These are phyloP conservation scores for Tipula helvola DNA, from an alignment of 2,888 invertebrate species.

Conservation along the genomic window DNA sequence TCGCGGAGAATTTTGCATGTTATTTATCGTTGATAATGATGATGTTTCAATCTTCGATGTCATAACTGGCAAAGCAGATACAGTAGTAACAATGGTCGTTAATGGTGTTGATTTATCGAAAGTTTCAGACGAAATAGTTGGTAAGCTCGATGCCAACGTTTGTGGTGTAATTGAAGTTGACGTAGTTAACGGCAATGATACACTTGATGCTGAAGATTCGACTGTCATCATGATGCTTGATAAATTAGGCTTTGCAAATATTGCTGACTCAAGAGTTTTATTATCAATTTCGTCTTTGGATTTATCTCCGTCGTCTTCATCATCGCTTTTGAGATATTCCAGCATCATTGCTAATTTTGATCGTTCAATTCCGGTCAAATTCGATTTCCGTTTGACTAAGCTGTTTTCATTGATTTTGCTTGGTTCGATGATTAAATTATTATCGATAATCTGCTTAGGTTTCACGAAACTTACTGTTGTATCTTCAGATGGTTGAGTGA, in stretches of 20 bases:
- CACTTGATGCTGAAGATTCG: not conserved
- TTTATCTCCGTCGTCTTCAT: not conserved
- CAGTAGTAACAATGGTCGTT: not conserved
- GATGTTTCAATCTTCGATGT: not conserved
- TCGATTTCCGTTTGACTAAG: not conserved
- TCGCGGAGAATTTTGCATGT: not conserved
- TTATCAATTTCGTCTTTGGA: not conserved
- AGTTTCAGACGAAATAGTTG: not conserved
- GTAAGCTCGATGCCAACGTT: not conserved
- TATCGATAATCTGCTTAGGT: not conserved
- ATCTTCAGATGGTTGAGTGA: not conserved
- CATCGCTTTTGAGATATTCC: not conserved
- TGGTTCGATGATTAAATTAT: not conserved
- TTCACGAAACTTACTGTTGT: not conserved
- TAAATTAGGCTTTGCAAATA: not conserved
- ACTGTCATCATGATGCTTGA: not conserved
- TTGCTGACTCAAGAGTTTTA: not conserved
- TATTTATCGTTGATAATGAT: not conserved
- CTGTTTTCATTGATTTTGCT: not conserved
- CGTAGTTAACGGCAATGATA: not conserved
- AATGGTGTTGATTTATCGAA: not conserved
- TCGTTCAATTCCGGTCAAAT: not conserved
- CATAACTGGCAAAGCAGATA: not conserved
- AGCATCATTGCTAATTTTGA: not conserved
- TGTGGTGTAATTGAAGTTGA: not conserved